Conservation (phyloP, 2,797 vertebrate genomes). For the Sphaeramia orbicularis region DNA sequence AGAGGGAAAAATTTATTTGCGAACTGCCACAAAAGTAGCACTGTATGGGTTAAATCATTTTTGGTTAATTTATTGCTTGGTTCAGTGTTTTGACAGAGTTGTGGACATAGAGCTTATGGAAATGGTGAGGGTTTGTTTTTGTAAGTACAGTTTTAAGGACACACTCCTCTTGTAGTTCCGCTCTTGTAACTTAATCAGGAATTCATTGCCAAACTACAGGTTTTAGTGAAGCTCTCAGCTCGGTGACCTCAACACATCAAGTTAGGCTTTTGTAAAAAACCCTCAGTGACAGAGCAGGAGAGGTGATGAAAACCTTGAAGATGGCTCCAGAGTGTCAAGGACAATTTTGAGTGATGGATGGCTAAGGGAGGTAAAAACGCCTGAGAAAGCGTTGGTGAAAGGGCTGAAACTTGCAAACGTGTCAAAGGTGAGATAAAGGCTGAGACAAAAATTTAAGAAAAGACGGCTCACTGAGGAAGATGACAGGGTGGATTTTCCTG, state of each 20-base stretch:
- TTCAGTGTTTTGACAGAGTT: too few species aligned
- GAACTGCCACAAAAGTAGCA: too few species aligned
- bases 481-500: not conserved
- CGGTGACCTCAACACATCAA: constrained; percentile 15
- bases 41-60: too few species aligned
- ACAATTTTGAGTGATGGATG: constrained; percentile 17
- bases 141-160: too few species aligned
- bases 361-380: not conserved
- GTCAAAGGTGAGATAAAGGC: constrained; percentile 6
- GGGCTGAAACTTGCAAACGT: not conserved
- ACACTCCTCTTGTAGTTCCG: not conserved
- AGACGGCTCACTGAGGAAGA: constrained; percentile 17
- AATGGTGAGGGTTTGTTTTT: too few species aligned
- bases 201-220: constrained; percentile 7
- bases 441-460: constrained; percentile 14
- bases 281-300: constrained; percentile 1
- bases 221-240: not conserved
- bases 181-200: constrained; percentile 15
- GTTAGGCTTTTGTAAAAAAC: not conserved
- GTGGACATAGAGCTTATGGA: too few species aligned
- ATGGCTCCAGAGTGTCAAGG: constrained; percentile 4
- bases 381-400: constrained; percentile 8
- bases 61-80: too few species aligned
- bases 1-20: too few species aligned
- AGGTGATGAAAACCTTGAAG: constrained; percentile 17